These are phyloP conservation scores for Genyomyrus donnyi DNA, from an alignment of 2,113 vertebrate species.

Conservation along the genomic window DNA sequence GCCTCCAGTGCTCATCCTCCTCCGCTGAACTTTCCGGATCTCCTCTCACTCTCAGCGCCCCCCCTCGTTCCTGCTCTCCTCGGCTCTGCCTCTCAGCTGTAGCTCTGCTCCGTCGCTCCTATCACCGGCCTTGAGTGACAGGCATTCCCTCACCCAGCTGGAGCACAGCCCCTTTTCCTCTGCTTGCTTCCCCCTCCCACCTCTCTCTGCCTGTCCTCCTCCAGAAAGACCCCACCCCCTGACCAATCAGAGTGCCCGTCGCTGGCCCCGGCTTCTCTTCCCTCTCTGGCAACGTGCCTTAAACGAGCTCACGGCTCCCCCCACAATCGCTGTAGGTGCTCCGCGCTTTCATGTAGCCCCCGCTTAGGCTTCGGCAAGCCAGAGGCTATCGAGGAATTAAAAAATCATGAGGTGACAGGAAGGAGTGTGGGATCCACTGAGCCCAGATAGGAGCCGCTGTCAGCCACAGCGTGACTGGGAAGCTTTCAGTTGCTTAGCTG, in stretches of 20 bases:
- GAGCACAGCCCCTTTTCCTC: slow-evolving; percentile 41
- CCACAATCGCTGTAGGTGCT: slow-evolving; percentile 68
- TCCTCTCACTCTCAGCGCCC: slow-evolving; percentile 13
- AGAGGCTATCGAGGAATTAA: slow-evolving; percentile 28
- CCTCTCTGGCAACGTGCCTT: slow-evolving; percentile 58
- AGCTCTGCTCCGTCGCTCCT: slow-evolving; percentile 61
- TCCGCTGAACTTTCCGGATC: background rate
- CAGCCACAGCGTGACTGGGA: background rate
- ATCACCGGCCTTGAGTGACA: slow-evolving; percentile 69
- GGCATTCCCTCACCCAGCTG: slow-evolving; percentile 67
- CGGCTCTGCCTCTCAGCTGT: slow-evolving; percentile 38
- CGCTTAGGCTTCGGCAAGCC: slow-evolving; percentile 28
- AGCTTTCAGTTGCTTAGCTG: background rate
- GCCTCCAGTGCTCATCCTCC: background rate
- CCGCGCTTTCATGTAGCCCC: slow-evolving; percentile 39
- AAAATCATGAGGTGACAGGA: slow-evolving; percentile 28
- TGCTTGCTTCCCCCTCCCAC: slow-evolving; percentile 31
- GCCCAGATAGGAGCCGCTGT: background rate
- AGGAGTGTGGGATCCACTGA: background rate
- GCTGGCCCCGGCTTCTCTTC: slow-evolving; percentile 30
- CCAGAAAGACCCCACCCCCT: slow-evolving; percentile 31
- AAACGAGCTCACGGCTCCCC: slow-evolving; percentile 70
- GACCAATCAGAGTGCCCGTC: slow-evolving; percentile 36
- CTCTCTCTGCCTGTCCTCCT: slow-evolving; percentile 23
- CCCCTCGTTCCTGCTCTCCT: background rate